Base-by-base conservation (phyloP, 2,113 vertebrate genomes). In the Drymodes brunneopygia region DNA sequence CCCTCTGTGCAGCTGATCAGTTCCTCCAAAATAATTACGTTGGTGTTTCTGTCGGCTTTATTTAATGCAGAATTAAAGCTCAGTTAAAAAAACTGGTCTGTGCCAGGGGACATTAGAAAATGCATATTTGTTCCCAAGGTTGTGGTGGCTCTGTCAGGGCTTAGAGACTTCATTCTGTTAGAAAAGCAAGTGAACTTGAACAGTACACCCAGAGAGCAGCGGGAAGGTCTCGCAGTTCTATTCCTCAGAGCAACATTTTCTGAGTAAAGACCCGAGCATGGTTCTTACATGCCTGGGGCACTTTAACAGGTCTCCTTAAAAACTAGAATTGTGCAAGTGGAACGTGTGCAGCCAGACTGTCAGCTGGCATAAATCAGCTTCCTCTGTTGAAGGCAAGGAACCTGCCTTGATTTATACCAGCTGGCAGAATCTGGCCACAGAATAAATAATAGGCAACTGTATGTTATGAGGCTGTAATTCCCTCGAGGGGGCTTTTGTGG, bases 301-400 rank as follows among this genome's bases (percentile, higher is more conserved):
- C 77, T 92, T 95, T 81, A 95, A 84, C 81, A 58, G 88, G 80
- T 88, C 86, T 81, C 86, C 93, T 78, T 81, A 78, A 96, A 94
- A 96, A 88, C 88, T 44, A 70, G 75, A 86, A 88, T 93, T 96
- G 93, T 95, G 90, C 82, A 93, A 94, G 69, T 81, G 88, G 88
- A 96, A 65, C 11, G 4, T 17, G 45, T 70, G 86, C 74, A 82
- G 93, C 88, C 88, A 81, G 88, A 66, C 56, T 95, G 92, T 95
- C 94, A 96, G 92, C 94, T 94, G 95, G 90, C 94, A 96, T 97
- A 95, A 97, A 95, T 97, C 93, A 96, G 90, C 88, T 92, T 78
- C 69, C 82, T 80, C 88, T 93, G 44, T 81, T 64, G 69, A 92
- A 96, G 92, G 86, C 82, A 66, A 86, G 69, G 82, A 97, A 94